A percentile compares a stretch with the other conserved stretches of the same genome.
Conservation (phyloP, 2,113 vertebrate species). For the Nothobranchius kuhntae region DNA sequence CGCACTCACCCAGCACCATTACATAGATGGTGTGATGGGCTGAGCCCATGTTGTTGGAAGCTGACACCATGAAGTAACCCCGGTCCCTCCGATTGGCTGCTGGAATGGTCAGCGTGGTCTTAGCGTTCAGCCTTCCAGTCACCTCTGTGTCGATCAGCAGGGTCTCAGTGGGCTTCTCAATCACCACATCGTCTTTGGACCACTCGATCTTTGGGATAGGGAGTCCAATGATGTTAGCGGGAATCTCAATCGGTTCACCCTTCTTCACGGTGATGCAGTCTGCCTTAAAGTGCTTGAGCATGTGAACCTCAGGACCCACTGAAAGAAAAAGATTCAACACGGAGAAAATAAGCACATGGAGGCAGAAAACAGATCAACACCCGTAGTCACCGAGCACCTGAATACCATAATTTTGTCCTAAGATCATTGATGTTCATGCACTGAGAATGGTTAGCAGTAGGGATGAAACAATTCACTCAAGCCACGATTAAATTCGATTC, state of each 20-base stretch:
- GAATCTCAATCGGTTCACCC: conserved; percentile 89
- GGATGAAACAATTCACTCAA: too few species aligned
- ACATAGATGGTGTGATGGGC: conserved; percentile 84
- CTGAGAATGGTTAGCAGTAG: too few species aligned
- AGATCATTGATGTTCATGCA: too few species aligned
- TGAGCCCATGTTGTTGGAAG: conserved; percentile 90
- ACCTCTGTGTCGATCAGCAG: conserved; percentile 88
- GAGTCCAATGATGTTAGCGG: conserved; percentile 91
- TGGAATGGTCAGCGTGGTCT: conserved; percentile 85
- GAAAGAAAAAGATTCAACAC: neutral
- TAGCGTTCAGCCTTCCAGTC: conserved; percentile 86
- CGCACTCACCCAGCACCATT: conserved; percentile 88
- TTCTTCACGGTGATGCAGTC: conserved; percentile 90
- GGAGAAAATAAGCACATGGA: neutral
- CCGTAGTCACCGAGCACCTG: too few species aligned
- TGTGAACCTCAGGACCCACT: conserved; percentile 72
- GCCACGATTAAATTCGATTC: too few species aligned
- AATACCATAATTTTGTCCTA: too few species aligned
- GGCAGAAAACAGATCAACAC: neutral
- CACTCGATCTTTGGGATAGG: conserved; percentile 96
- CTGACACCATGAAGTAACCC: conserved; percentile 86
- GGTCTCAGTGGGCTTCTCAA: conserved; percentile 80
- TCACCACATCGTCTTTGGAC: conserved; percentile 90
- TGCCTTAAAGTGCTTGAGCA: conserved; percentile 88
- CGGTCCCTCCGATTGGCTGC: conserved; percentile 82